Percentiles rank a stretch among this genome's conserved stretches.
phyloP scores from a whole-genome alignment of 2,888 invertebrate species.

The Tetragonisca angustula region DNA sequence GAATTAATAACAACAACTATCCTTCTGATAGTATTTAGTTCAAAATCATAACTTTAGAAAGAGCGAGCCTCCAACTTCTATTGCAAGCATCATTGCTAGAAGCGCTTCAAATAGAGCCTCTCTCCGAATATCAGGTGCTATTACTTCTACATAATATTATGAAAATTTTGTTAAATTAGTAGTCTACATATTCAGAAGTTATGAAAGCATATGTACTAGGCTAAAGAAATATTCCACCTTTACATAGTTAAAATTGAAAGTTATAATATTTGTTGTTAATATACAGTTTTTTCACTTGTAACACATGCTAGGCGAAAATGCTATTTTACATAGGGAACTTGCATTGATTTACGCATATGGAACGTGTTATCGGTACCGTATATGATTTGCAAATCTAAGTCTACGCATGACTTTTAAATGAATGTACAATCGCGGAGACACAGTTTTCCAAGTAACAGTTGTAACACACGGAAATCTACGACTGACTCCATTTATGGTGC shows the following conservation, averaged over 20 bases:
- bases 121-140: no score
- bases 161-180: no score
- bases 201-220: no score
- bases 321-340: not conserved
- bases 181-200: no score
- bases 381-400: conserved; percentile 16
- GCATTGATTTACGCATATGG: not conserved
- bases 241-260: no score
- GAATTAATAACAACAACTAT: not conserved
- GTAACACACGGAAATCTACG: conserved; percentile 31
- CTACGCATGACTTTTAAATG: conserved; percentile 10
- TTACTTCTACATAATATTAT: no score
- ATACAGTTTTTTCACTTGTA: not conserved
- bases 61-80: not conserved
- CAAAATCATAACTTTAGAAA: not conserved
- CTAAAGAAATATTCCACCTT: no score
- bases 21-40: not conserved
- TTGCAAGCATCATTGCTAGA: no score
- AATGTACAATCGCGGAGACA: not conserved
- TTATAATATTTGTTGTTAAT: not conserved
- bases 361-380: conserved; percentile 7
- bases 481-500: conserved; percentile 41
- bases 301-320: not conserved
- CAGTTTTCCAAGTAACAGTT: conserved; percentile 17
- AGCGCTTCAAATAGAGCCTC: no score